Conservation (phyloP, 2,797 vertebrate species). For the Nothura maculosa region DNA sequence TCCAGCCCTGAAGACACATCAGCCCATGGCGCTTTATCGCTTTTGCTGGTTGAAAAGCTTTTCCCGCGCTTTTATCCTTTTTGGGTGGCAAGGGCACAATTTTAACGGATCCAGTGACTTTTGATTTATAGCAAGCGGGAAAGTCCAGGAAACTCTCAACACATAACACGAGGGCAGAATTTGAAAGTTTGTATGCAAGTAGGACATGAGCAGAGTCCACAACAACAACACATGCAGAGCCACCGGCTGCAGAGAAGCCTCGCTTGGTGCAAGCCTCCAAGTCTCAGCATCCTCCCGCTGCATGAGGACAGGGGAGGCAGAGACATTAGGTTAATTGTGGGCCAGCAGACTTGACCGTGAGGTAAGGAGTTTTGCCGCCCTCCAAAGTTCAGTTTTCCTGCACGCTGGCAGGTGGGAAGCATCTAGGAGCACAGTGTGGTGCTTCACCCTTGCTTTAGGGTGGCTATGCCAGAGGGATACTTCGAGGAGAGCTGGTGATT, state of each 20-base stretch:
- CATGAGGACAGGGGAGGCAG: fast-evolving
- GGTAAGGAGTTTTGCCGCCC: not conserved
- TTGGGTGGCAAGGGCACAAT: not conserved
- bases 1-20: not conserved
- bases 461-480: not conserved
- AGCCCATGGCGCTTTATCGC: fast-evolving
- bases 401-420: not conserved
- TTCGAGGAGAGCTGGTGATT: not conserved
- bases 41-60: not conserved
- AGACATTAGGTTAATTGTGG: not conserved
- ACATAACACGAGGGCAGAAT: fast-evolving
- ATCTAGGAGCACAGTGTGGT: not conserved
- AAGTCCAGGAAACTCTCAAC: not conserved
- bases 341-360: not conserved
- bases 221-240: fast-evolving
- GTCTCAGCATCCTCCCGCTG: not conserved
- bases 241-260: not conserved
- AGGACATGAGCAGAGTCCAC: not conserved
- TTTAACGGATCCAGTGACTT: not conserved
- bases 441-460: not conserved
- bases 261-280: not conserved
- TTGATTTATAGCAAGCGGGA: fast-evolving
- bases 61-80: slow-evolving; percentile 30
- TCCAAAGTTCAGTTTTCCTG: not conserved
- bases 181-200: not conserved